phyloP scores from a whole-genome alignment of 2,113 vertebrate genomes.

The Pachycephala philippinensis region DNA sequence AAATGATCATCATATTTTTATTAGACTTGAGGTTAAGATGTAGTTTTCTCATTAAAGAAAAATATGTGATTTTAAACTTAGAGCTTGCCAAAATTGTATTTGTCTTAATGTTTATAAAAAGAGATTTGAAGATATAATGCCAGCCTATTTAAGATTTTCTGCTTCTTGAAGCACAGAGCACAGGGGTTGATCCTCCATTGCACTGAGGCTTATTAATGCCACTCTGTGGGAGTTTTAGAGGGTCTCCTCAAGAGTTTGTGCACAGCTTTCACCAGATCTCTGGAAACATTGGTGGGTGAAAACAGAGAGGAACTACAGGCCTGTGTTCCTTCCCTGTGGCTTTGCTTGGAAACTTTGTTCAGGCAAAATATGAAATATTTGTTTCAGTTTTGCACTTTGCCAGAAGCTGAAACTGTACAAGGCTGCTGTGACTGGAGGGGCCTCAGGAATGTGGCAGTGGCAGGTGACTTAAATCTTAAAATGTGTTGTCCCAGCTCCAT shows the following conservation, averaged over 20 bases:
- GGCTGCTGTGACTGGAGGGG: background rate
- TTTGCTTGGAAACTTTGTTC: background rate
- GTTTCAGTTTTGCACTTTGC: background rate
- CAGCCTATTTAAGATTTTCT: conserved; percentile 10
- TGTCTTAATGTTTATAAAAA: background rate
- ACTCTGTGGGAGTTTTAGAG: background rate
- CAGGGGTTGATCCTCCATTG: background rate
- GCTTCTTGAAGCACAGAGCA: conserved; percentile 1
- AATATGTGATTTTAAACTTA: background rate
- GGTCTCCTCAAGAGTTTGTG: background rate
- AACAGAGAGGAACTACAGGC: background rate
- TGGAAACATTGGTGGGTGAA: background rate
- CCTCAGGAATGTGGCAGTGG: background rate
- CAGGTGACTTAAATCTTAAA: background rate
- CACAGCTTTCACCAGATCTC: background rate
- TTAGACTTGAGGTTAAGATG: background rate
- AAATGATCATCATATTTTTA: background rate
- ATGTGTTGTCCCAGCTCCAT: background rate
- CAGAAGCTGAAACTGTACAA: background rate
- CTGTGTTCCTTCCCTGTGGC: background rate
- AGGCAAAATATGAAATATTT: background rate
- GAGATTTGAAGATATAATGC: background rate
- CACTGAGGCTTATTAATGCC: background rate
- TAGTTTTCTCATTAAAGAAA: background rate
- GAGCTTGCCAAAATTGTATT: background rate